Conservation (phyloP, 2,888 invertebrate genomes). For the Ctenicera cuprea region DNA sequence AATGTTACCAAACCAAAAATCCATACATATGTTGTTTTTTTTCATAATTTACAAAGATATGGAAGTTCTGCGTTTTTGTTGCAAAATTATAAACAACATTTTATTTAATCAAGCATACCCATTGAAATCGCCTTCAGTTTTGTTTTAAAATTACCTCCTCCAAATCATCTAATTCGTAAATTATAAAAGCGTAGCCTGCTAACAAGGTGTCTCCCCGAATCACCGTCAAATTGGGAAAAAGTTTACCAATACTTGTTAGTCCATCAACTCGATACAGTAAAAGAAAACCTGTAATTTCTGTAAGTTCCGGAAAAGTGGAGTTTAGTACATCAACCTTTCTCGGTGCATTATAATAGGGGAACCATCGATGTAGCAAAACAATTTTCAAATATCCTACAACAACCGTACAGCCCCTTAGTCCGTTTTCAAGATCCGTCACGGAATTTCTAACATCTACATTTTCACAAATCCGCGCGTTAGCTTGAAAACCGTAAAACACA, state of each 20-base stretch:
- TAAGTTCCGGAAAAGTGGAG: conserved; percentile 80
- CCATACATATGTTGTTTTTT: too few species aligned
- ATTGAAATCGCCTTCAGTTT: conserved; percentile 23
- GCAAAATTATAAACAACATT: too few species aligned
- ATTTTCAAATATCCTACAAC: conserved; percentile 88
- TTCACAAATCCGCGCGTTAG: conserved; percentile 73
- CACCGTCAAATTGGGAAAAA: conserved; percentile 93
- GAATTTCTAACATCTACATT: conserved; percentile 77
- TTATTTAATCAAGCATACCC: background rate
- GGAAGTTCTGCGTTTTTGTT: too few species aligned
- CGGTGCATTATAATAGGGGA: background rate
- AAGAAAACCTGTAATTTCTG: conserved; percentile 90
- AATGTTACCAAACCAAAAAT: too few species aligned
- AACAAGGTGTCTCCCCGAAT: conserved; percentile 88
- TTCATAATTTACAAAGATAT: too few species aligned
- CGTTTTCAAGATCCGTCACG: conserved; percentile 69
- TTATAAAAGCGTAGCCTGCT: conserved; percentile 86
- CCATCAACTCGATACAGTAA: conserved; percentile 86
- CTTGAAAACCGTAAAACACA: background rate
- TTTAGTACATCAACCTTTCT: conserved; percentile 51
- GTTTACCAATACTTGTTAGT: conserved; percentile 79
- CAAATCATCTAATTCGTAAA: conserved; percentile 82
- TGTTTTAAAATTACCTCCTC: conserved; percentile 73
- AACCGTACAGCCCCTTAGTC: conserved; percentile 80
- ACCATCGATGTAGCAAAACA: conserved; percentile 77